phyloP scores from a whole-genome alignment of 2,888 invertebrate genomes.

The Lasioglossum marginatum region DNA sequence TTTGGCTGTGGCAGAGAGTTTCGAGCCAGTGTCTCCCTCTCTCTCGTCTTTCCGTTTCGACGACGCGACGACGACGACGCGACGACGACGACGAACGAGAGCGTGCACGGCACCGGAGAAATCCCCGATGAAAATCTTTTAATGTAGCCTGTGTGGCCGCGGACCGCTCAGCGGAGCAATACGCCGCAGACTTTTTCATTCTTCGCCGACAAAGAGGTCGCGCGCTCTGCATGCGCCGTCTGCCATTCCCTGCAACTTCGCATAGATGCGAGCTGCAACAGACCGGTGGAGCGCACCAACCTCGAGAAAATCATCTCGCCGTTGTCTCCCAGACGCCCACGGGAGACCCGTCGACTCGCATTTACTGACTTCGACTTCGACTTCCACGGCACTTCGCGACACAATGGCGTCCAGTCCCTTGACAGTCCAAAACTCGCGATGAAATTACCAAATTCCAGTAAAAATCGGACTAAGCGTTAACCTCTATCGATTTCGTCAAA shows the following conservation, averaged over 20 bases:
- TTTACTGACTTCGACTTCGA: not conserved
- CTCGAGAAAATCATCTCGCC: conserved; percentile 4
- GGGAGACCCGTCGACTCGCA: not conserved
- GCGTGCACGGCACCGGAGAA: conserved; percentile 31
- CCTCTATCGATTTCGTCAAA: too few relatives aligned
- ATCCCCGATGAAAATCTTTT: conserved; percentile 63
- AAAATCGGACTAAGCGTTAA: not conserved
- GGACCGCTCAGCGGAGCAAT: conserved; percentile 51
- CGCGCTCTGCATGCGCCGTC: conserved; percentile 36
- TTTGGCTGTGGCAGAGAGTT: conserved; percentile 22
- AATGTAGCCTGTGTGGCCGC: conserved; percentile 53
- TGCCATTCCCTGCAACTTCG: conserved; percentile 54
- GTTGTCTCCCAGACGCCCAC: not conserved
- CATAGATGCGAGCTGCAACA: conserved; percentile 38
- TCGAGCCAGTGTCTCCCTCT: conserved; percentile 11
- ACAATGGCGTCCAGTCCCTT: not conserved
- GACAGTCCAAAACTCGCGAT: not conserved
- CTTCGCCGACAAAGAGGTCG: conserved; percentile 59
- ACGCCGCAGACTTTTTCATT: conserved; percentile 61
- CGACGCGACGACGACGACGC: not conserved
- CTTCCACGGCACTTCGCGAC: not conserved
- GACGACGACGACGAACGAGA: conserved; percentile 17
- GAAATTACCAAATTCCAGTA: not conserved
- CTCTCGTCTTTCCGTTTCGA: conserved; percentile 3
- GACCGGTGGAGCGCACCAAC: conserved; percentile 8